Evolutionary conservation across 1,140 invertebrate genomes (phyloP).

Genomic region (Lepidurus arcticus): DNA sequence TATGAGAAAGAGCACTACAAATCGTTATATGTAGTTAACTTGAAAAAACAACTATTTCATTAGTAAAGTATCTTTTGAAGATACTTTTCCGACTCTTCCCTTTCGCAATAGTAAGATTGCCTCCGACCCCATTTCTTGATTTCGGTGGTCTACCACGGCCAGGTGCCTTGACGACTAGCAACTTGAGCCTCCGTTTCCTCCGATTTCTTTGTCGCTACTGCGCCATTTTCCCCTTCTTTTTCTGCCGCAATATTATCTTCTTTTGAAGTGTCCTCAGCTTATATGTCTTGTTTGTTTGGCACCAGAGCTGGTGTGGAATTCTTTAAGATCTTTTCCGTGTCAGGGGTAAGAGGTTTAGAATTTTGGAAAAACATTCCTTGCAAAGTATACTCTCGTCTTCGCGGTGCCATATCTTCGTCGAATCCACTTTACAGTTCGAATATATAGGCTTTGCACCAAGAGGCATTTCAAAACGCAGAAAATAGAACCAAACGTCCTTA

Average conservation of each 20-base stretch:
- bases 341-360: slow-evolving; percentile 36
- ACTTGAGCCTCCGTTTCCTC: slow-evolving; percentile 26
- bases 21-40: no score
- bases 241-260: slow-evolving; percentile 37
- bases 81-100: slow-evolving; percentile 67
- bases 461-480: slow-evolving; percentile 49
- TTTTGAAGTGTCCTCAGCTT: slow-evolving; percentile 25
- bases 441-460: slow-evolving; percentile 57
- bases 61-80: slow-evolving; percentile 58
- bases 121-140: slow-evolving; percentile 52
- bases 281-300: slow-evolving; percentile 26
- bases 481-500: no score
- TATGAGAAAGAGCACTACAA: no score
- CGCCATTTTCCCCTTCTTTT: slow-evolving; percentile 41
- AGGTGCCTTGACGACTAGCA: slow-evolving; percentile 41
- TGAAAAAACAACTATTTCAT: no score
- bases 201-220: slow-evolving; percentile 24
- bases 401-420: slow-evolving; percentile 58
- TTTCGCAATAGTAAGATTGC: slow-evolving; percentile 54
- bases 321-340: slow-evolving; percentile 26
- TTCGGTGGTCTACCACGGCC: slow-evolving; percentile 44
- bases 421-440: slow-evolving; percentile 53
- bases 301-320: not conserved
- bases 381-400: slow-evolving; percentile 56
- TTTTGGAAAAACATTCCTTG: slow-evolving; percentile 53